These are phyloP conservation scores for Chionoecetes opilio DNA, from an alignment of 1,140 invertebrate species.

Conservation along the genomic window DNA sequence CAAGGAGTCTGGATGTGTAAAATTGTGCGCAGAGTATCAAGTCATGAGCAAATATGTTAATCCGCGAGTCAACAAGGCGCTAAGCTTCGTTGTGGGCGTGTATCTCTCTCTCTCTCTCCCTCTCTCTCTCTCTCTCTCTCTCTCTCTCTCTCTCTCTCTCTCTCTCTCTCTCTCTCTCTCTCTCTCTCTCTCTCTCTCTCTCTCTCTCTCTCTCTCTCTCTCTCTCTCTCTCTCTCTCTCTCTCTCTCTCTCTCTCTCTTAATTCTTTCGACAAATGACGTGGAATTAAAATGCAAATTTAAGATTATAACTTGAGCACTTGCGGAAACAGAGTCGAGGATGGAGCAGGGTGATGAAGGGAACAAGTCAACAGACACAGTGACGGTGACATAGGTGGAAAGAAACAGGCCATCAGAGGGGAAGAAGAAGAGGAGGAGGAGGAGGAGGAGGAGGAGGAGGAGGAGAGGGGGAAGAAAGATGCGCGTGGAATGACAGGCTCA, in stretches of 20 bases:
- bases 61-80: constrained; percentile 39
- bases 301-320: constrained; percentile 70
- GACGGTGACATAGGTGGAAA: not conserved
- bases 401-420: constrained; percentile 35
- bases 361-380: not conserved
- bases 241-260: constrained; percentile 54
- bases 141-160: constrained; percentile 58
- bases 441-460: not conserved
- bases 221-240: constrained; percentile 58
- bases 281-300: constrained; percentile 71
- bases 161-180: constrained; percentile 60
- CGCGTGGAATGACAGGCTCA: not conserved
- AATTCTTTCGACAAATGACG: constrained; percentile 72
- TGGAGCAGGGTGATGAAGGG: not conserved
- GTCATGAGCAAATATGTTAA: constrained; percentile 65
- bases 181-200: constrained; percentile 59
- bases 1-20: constrained; percentile 52
- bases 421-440: constrained; percentile 5
- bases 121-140: constrained; percentile 52
- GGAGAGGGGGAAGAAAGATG: not conserved
- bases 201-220: constrained; percentile 58
- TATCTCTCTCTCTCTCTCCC: constrained; percentile 39
- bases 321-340: constrained; percentile 57
- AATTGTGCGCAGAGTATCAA: constrained; percentile 22
- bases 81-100: constrained; percentile 37